Evolutionary conservation across 2,797 vertebrate genomes (phyloP), one percentile per base, ranked within the genome.

Genomic region (Enteromius anoplus): DNA sequence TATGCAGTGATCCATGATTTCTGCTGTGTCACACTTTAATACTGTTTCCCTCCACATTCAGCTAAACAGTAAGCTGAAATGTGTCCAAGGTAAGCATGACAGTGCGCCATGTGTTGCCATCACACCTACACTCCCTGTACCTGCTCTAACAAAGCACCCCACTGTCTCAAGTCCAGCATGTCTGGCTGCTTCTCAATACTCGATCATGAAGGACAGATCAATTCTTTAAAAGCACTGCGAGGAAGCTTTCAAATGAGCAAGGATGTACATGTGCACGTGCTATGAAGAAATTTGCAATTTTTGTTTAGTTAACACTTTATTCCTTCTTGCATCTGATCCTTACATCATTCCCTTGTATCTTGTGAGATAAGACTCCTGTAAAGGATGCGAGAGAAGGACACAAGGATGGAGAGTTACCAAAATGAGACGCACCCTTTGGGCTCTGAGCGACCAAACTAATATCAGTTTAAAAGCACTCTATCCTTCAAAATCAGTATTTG

Each of bases 11-110:
- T 90, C 85, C 89, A 88, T 88, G 55, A 71, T 26, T 80, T 72
- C 23, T 60, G 37, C 62, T 58, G 82, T 86, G 86, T 68, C 81
- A 80, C 15, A 51, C 60, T 86, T 79, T 88, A 86, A 89, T 69
- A 81, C 84, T 87, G 64, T 87, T 82, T 90, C 69, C 78, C 75
- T 65, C 86, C 71, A 84, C 37, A 23, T 45, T 75, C 73, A 89
- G 88, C 55, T 87, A 87, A 85, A 81, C 76, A 77, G 80, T 75
- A 40, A 64, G 75, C 58, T 64, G 51, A 75, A 83, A 75, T 72
- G 29, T 37, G 75, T 68, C 14, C 68, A 77, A 88, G 86, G 85
- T 85, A 89, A 89, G 87, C 70, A 78, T 78, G 58, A 29, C n/a
- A 3, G 17, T 32, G 23, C 10, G 15, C 15, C 40, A 32, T 49